Evolutionary conservation across 1,140 invertebrate genomes (phyloP).

Genomic region (Helicoverpa zea): DNA sequence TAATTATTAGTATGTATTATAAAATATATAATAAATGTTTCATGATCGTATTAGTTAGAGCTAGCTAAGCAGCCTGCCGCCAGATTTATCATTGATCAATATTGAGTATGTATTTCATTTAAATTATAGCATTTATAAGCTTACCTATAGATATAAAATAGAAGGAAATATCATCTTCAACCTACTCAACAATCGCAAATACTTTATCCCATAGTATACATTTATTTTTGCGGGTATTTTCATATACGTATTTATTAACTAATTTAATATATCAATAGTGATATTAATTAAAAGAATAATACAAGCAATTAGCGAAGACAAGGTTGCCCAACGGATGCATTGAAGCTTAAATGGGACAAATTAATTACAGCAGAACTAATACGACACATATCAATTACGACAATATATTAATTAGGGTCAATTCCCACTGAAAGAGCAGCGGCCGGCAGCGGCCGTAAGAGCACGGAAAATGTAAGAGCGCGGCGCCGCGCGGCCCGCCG

Average conservation of each 20-base stretch:
- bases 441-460: too few relatives aligned
- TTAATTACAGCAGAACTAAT: neutral
- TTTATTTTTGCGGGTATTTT: neutral
- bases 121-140: slow-evolving; percentile 39
- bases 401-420: neutral
- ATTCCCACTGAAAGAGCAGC: too few relatives aligned
- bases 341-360: neutral
- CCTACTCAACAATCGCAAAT: slow-evolving; percentile 5
- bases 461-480: too few relatives aligned
- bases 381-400: neutral
- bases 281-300: too few relatives aligned
- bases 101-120: slow-evolving; percentile 5
- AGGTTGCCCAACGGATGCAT: neutral
- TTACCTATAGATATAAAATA: neutral
- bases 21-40: slow-evolving; percentile 6
- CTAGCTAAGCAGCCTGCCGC: neutral
- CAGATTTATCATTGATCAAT: neutral
- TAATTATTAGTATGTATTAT: too few relatives aligned
- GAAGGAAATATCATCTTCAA: neutral
- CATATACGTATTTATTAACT: too few relatives aligned
- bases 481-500: too few relatives aligned
- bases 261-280: too few relatives aligned
- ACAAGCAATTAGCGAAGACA: neutral
- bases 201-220: neutral
- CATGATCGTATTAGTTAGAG: neutral